A percentile compares a stretch with the other conserved stretches of the same genome.
These are phyloP conservation scores for Saccostrea echinata DNA, from an alignment of 1,140 invertebrate species.

Conservation along the genomic window DNA sequence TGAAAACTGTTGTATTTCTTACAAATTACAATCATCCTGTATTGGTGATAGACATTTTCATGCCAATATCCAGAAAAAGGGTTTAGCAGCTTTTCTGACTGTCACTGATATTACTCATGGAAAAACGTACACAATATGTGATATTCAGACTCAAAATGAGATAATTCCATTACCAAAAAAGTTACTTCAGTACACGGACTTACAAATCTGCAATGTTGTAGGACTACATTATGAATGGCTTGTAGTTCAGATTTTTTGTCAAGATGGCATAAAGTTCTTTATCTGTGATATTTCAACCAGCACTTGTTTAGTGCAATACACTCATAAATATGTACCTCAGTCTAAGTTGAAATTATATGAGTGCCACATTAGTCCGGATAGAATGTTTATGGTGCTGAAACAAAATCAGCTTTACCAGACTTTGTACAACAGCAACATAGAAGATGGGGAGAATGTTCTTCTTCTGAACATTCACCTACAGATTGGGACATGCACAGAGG, in stretches of 20 bases:
- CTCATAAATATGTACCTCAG: conserved; percentile 46
- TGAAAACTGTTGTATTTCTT: conserved; percentile 54
- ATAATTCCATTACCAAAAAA: conserved; percentile 47
- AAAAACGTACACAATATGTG: conserved; percentile 33
- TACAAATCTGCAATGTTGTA: conserved; percentile 58
- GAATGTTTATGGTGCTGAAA: conserved; percentile 46
- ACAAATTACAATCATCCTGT: conserved; percentile 46
- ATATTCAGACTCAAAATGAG: conserved; percentile 49
- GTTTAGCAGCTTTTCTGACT: conserved; percentile 44
- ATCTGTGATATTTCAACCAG: conserved; percentile 46
- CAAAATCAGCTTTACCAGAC: conserved; percentile 54
- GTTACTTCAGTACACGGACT: conserved; percentile 41
- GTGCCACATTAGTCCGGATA: conserved; percentile 54
- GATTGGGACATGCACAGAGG: not conserved
- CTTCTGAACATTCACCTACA: conserved; percentile 50
- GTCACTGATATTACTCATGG: conserved; percentile 49
- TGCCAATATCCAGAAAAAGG: conserved; percentile 50
- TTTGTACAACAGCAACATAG: conserved; percentile 48
- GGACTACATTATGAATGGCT: conserved; percentile 51
- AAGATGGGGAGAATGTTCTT: conserved; percentile 46
- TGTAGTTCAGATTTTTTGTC: conserved; percentile 54
- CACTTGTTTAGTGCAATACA: conserved; percentile 49
- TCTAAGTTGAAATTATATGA: conserved; percentile 52
- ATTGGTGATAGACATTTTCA: conserved; percentile 57
- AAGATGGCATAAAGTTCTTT: conserved; percentile 52